A percentile compares a stretch with the other conserved stretches of the same genome.
These are phyloP conservation scores for Ommatoiulus sabulosus DNA, from an alignment of 2,888 invertebrate genomes.

Conservation along the genomic window DNA sequence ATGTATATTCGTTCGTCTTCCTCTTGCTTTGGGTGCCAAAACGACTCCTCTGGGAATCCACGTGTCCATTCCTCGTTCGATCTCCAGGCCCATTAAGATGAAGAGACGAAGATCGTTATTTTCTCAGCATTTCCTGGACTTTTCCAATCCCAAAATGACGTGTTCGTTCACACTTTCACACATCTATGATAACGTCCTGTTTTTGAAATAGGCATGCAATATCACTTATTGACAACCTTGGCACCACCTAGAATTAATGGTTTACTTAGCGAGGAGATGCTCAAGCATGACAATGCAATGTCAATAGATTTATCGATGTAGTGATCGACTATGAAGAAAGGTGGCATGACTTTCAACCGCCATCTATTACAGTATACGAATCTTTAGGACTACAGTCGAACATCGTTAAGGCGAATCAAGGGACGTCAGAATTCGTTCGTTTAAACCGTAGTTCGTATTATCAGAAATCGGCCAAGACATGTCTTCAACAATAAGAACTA, in stretches of 20 bases:
- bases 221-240: not conserved
- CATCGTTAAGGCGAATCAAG: too few species aligned
- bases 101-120: not conserved
- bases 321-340: too few species aligned
- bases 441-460: too few species aligned
- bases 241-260: slow-evolving; percentile 10
- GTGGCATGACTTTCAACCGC: too few species aligned
- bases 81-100: not conserved
- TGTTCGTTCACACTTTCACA: not conserved
- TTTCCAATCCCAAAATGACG: not conserved
- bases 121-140: not conserved
- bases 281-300: not conserved
- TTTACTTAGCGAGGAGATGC: not conserved
- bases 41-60: not conserved
- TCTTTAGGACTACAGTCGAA: too few species aligned
- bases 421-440: too few species aligned
- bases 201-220: too few species aligned
- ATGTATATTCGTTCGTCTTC: not conserved
- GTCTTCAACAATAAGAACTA: too few species aligned
- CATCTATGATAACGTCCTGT: too few species aligned
- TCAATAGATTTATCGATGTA: not conserved
- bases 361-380: too few species aligned
- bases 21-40: not conserved
- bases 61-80: not conserved
- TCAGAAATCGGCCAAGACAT: too few species aligned